phyloP scores from a whole-genome alignment of 2,113 vertebrate species.

The Nibea coibor region DNA sequence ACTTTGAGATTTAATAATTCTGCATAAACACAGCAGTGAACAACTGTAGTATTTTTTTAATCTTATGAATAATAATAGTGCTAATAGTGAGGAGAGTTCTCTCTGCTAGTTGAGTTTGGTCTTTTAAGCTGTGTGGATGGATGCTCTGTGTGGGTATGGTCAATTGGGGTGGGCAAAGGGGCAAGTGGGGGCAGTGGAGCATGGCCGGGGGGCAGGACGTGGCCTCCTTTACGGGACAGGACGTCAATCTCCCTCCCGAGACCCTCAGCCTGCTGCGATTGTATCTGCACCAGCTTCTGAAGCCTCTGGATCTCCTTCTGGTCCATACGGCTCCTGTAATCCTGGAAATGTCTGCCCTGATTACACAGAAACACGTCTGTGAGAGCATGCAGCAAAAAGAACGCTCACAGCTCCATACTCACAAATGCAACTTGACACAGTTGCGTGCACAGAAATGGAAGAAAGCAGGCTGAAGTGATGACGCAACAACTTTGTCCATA shows the following conservation, averaged over 20 bases:
- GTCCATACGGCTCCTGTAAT: conserved; percentile 61
- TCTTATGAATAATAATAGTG: background rate
- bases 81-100: background rate
- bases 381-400: background rate
- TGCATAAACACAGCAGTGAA: background rate
- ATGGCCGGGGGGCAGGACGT: conserved; percentile 77
- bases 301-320: conserved; percentile 77
- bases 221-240: conserved; percentile 80
- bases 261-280: conserved; percentile 64
- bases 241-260: conserved; percentile 83
- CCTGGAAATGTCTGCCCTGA: conserved; percentile 84
- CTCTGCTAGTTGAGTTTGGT: background rate
- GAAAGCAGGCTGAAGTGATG: background rate
- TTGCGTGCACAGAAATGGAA: background rate
- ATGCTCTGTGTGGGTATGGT: background rate
- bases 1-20: background rate
- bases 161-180: background rate
- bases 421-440: background rate
- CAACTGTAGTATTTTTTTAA: conserved; percentile 13
- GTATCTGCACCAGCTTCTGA: conserved; percentile 73
- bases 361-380: conserved; percentile 29
- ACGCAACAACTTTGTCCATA: background rate
- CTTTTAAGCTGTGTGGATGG: background rate
- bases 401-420: no score
- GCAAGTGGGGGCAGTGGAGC: conserved; percentile 17